phyloP scores from a whole-genome alignment of 2,888 invertebrate species.

The Phlogophora meticulosa region DNA sequence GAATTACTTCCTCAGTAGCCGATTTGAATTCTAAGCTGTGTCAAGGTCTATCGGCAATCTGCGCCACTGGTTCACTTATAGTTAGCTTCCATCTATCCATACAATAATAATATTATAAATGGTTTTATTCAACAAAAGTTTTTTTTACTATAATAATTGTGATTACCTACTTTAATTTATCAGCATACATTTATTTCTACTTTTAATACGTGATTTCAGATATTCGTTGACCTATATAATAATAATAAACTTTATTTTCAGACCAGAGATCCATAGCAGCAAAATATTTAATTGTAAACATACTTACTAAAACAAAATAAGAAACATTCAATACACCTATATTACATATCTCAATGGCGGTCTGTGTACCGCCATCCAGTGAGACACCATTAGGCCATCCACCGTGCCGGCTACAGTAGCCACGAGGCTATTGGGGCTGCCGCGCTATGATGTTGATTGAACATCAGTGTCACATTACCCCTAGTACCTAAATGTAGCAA shows the following conservation, averaged over 20 bases:
- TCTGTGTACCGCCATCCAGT: no score
- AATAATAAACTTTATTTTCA: no score
- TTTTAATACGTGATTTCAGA: background rate
- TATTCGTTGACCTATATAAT: background rate
- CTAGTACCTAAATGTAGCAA: conserved; percentile 18
- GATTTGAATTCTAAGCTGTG: conserved; percentile 42
- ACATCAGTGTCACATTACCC: conserved; percentile 1
- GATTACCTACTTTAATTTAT: background rate
- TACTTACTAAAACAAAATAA: no score
- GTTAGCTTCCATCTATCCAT: conserved; percentile 7
- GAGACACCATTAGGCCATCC: no score
- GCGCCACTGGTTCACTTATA: background rate
- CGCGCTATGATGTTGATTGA: background rate
- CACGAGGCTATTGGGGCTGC: no score
- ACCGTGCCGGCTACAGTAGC: no score
- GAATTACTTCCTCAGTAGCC: conserved; percentile 32
- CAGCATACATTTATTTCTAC: background rate
- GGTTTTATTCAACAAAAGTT: background rate
- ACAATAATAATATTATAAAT: conserved; percentile 3
- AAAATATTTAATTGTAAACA: no score
- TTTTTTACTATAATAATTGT: background rate
- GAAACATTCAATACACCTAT: no score
- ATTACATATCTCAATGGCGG: no score
- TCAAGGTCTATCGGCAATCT: conserved; percentile 35
- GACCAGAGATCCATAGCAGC: no score